Base-by-base conservation (phyloP, 2,888 invertebrate genomes). In the Hoplodrina ambigua region DNA sequence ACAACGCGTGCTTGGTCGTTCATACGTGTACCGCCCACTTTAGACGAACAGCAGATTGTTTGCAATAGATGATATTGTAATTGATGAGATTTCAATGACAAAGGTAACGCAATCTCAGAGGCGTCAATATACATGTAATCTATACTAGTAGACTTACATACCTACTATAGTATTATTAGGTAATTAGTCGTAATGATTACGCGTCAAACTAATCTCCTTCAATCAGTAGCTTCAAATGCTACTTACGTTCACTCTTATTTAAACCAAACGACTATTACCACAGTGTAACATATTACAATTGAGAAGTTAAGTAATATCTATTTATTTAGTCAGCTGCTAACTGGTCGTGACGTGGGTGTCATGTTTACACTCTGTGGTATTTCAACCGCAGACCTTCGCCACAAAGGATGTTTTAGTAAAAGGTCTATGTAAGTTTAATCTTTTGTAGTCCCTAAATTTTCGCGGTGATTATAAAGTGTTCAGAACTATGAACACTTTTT, bases 291-390 rank as follows among this genome's bases (percentile, higher is more conserved):
- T 49, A 60, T 75, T 66, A 60, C 60, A 53, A 59, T 65, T 70
- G 54, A 37, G 50, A 41, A 57, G 76, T 80, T 65, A 78, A 71
- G 72, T 81, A 71, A 78, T 72, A 46, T 17, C 17, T 46, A 57
- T 79, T 81, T 77, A 57, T 68, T 79, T 79, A 81, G 78, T 55
- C 59, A 69, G 72, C 68, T 63, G 78, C 78, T 81, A 81, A 78
- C 58, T 65, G 61, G 8, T 72, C 64, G 78, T 78, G 78, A 65
- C 62, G 72, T 50, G 37, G 53, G 41, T 55, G 49, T 53, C 30
- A n/a, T 58, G 63, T 76, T 64, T 61, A 64, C 67, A 53, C 20
- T 52, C 46, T 67, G 54, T 61, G 33, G 55, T 61, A 57, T 60
- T 55, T 52, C 15, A 54, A 63, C 25, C 13, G 19, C 13, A 13